Percentiles rank a stretch among this genome's conserved stretches.
phyloP scores from a whole-genome alignment of 2,113 vertebrate species.

The Embiotoca jacksoni region DNA sequence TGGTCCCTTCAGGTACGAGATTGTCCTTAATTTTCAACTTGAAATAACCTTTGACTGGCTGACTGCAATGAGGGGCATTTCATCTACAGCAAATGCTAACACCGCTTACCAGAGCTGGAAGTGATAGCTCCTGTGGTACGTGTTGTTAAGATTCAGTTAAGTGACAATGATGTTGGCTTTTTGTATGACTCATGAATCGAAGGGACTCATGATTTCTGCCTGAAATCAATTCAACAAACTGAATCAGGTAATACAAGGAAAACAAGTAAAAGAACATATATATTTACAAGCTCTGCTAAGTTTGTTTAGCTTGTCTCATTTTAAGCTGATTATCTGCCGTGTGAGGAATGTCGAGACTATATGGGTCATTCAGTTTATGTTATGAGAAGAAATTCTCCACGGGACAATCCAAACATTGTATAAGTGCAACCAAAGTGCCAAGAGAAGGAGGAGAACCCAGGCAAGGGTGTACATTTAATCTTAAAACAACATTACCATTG shows the following conservation, averaged over 20 bases:
- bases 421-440: slow-evolving; percentile 50
- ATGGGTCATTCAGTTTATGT: slow-evolving; percentile 52
- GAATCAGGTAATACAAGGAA: not conserved
- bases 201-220: slow-evolving; percentile 5
- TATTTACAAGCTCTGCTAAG: slow-evolving; percentile 13
- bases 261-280: not conserved
- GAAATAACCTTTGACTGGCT: slow-evolving; percentile 44
- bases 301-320: slow-evolving; percentile 59
- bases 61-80: slow-evolving; percentile 5
- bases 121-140: not conserved
- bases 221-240: not conserved
- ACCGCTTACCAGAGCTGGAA: slow-evolving; percentile 1
- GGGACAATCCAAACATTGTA: slow-evolving; percentile 64
- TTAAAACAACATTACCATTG: slow-evolving; percentile 55
- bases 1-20: slow-evolving; percentile 12
- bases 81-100: not conserved
- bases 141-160: not conserved
- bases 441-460: slow-evolving; percentile 45
- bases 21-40: slow-evolving; percentile 47
- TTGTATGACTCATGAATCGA: not conserved
- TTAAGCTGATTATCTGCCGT: slow-evolving; percentile 61
- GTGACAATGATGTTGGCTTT: slow-evolving; percentile 7
- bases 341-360: slow-evolving; percentile 42
- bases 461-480: slow-evolving; percentile 58
- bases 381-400: slow-evolving; percentile 58